Percentiles rank a stretch among this genome's conserved stretches.
These are phyloP conservation scores for Laticauda colubrina DNA, from an alignment of 2,113 vertebrate genomes.

Conservation along the genomic window DNA sequence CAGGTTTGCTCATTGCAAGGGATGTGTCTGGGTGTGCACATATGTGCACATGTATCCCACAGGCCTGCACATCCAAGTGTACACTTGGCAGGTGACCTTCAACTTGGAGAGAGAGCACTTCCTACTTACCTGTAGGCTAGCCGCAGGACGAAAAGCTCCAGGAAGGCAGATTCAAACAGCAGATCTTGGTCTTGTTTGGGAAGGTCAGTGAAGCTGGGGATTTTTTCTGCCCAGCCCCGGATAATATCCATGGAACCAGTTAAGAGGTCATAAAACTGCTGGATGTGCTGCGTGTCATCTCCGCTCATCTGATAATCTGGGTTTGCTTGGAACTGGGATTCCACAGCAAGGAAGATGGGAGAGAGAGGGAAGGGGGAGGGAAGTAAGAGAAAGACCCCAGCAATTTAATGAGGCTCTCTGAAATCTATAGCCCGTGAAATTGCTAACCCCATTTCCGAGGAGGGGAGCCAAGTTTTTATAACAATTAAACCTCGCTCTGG, in stretches of 20 bases:
- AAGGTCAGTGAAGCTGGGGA: constrained; percentile 90
- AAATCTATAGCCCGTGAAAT: constrained; percentile 96
- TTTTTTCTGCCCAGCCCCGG: constrained; percentile 96
- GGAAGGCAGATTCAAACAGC: constrained; percentile 96
- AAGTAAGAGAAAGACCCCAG: constrained; percentile 3
- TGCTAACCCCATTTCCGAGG: constrained; percentile 77
- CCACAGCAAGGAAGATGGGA: constrained; percentile 73
- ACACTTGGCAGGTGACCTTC: constrained; percentile 19
- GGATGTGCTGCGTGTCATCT: constrained; percentile 98
- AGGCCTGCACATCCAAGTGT: background rate
- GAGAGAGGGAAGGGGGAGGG: too few relatives aligned
- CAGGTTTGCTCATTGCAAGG: constrained; percentile 17
- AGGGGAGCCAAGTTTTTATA: constrained; percentile 72
- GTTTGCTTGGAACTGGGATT: constrained; percentile 98
- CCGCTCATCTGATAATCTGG: constrained; percentile 97
- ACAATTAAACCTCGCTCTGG: constrained; percentile 82
- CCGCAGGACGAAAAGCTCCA: constrained; percentile 95
- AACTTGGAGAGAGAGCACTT: background rate
- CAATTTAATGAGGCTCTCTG: constrained; percentile 88
- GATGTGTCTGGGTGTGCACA: background rate
- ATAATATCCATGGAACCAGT: constrained; percentile 99
- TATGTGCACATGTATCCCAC: background rate
- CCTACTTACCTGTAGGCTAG: constrained; percentile 89
- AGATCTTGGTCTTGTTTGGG: constrained; percentile 93
- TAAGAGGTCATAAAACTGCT: constrained; percentile 98